Percentiles rank a stretch among this genome's conserved stretches.
These are phyloP conservation scores for Caenorhabditis virilis DNA, from an alignment of 2,888 invertebrate genomes.

Conservation along the genomic window DNA sequence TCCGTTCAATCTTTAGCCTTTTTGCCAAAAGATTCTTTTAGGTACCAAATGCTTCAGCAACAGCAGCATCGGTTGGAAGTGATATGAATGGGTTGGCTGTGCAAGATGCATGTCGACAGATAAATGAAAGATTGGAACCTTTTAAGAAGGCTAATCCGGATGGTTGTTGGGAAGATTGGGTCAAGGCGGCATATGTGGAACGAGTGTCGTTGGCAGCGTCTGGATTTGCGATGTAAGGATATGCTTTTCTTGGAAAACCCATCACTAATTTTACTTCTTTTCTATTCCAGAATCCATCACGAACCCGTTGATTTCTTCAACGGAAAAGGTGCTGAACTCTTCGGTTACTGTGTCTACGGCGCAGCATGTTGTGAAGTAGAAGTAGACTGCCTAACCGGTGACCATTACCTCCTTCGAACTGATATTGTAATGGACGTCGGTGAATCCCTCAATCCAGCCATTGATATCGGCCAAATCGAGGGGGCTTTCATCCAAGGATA, in stretches of 20 bases:
- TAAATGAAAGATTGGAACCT: constrained; percentile 79
- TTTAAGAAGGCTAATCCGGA: constrained; percentile 79
- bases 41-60: constrained; percentile 85
- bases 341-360: constrained; percentile 85
- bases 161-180: constrained; percentile 84
- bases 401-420: constrained; percentile 84
- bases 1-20: no score
- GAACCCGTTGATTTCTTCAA: constrained; percentile 59
- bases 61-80: constrained; percentile 85
- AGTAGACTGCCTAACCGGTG: constrained; percentile 90
- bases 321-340: constrained; percentile 77
- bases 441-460: constrained; percentile 90
- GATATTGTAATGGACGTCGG: constrained; percentile 98
- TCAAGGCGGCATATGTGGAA: constrained; percentile 79
- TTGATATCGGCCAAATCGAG: constrained; percentile 94
- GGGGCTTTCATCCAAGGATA: constrained; percentile 93
- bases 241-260: no score
- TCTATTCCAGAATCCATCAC: constrained; percentile 57
- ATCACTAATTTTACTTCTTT: no score
- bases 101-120: constrained; percentile 78
- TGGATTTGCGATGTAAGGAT: constrained; percentile 77
- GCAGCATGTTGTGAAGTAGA: constrained; percentile 87
- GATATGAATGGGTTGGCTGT: constrained; percentile 92
- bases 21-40: no score
- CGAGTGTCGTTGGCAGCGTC: constrained; percentile 82